Conservation (phyloP, 2,797 vertebrate genomes). For the Danio kyathit region DNA sequence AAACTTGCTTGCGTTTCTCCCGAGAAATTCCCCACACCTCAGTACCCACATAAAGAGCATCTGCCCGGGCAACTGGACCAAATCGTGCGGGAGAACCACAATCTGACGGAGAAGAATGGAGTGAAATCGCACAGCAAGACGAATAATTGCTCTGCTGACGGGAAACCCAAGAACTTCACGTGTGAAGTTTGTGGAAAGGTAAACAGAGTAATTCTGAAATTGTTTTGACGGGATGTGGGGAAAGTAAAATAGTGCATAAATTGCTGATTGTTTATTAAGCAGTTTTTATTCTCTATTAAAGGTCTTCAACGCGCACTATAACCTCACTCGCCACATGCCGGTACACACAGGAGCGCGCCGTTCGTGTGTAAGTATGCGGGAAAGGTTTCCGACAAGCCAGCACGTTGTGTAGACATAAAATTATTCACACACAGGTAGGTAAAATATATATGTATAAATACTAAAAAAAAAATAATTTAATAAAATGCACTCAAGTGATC, state of each 20-base stretch:
- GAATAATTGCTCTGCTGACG: slow-evolving; percentile 78
- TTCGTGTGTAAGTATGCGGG: slow-evolving; percentile 90
- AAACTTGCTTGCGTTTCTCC: slow-evolving; percentile 83
- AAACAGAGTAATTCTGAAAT: neutral
- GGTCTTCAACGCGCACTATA: slow-evolving; percentile 92
- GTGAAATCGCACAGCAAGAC: slow-evolving; percentile 85
- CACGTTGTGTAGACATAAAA: slow-evolving; percentile 89
- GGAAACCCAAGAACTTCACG: slow-evolving; percentile 95
- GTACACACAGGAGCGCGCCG: slow-evolving; percentile 87
- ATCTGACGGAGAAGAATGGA: slow-evolving; percentile 81
- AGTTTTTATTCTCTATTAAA: slow-evolving; percentile 61
- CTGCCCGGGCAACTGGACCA: slow-evolving; percentile 92
- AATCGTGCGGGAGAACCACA: slow-evolving; percentile 92
- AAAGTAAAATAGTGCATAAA: neutral
- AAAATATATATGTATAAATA: neutral
- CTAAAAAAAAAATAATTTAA: too few relatives aligned
- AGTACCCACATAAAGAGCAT: slow-evolving; percentile 89
- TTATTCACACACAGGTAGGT: slow-evolving; percentile 89
- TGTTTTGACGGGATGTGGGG: neutral
- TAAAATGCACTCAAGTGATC: neutral
- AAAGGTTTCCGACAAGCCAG: slow-evolving; percentile 90
- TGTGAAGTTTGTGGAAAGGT: slow-evolving; percentile 99
- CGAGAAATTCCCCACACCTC: slow-evolving; percentile 88
- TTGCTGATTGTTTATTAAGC: neutral
- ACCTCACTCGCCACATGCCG: slow-evolving; percentile 88